Conservation (phyloP, 2,113 vertebrate species). For the Neogale vison region DNA sequence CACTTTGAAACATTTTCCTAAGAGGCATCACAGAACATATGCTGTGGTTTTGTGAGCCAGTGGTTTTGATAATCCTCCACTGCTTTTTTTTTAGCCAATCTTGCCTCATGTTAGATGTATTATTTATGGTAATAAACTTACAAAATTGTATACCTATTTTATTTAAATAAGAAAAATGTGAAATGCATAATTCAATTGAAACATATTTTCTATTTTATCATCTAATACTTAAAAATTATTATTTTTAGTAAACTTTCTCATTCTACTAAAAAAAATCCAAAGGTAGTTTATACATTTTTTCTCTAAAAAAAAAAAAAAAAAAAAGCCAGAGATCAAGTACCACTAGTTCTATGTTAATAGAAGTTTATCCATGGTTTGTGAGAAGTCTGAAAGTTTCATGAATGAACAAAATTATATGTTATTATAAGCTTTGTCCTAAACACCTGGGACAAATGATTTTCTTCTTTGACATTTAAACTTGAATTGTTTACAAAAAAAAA, state of each 20-base stretch:
- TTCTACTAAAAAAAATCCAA: not conserved
- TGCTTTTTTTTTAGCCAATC: not conserved
- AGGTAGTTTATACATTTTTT: not conserved
- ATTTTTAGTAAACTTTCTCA: not conserved
- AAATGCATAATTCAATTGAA: not conserved
- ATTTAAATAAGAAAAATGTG: constrained; percentile 26
- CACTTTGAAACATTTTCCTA: constrained; percentile 12
- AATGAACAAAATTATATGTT: not conserved
- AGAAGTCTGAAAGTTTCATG: not conserved
- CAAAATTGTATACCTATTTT: constrained; percentile 7
- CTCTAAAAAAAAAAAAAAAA: too few species aligned
- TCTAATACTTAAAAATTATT: not conserved
- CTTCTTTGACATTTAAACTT: not conserved
- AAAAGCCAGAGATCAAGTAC: not conserved
- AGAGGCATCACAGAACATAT: constrained; percentile 27
- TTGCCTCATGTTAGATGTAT: constrained; percentile 41
- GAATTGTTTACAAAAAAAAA: not conserved
- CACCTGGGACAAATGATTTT: not conserved
- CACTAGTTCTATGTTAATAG: not conserved
- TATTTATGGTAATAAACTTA: constrained; percentile 34
- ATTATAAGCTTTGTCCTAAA: not conserved
- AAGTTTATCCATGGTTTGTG: not conserved
- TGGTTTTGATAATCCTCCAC: constrained; percentile 30
- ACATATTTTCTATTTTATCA: not conserved
- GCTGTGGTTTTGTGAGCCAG: not conserved